Evolutionary conservation across 2,888 invertebrate genomes (phyloP), one percentile per base, ranked within the genome.

Genomic region (Vanessa cardui): DNA sequence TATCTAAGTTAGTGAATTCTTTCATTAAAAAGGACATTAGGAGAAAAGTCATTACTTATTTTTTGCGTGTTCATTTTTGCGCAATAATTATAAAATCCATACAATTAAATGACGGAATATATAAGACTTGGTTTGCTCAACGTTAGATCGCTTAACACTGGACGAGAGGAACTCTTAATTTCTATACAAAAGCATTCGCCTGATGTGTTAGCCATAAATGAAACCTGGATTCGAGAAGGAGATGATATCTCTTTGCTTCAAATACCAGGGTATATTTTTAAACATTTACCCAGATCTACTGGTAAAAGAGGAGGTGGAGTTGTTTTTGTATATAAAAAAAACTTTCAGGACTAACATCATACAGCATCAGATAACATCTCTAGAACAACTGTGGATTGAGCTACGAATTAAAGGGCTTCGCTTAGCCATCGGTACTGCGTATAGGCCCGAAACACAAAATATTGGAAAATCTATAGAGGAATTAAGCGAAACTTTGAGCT

Each of bases 341-440:
- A 67, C 50, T 39, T 72, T n/a, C 33, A 49, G 31, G 12, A 58
- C 49, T n/a, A 49, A 62, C 6, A 44, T 60, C 15, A 45, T 21
- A 16, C 61, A 58, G 7, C 72, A 72, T 39, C 66, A 61, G 1
- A 16, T 3, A 16, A 64, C 71, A 9, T n/a, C 12, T 0, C n/a
- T 70, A 15, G 74, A 72, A 64, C 74, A 74, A 31, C 8, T 72
- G 9, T 74, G 74, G 73, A 12, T 71, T 16, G 71, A 71, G n/a
- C 20, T 69, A 9, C 21, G 50, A 46, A 18, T 71, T 9, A 63
- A 52, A 2, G 70, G 71, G 6, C 45, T 52, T 12, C 66, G 33
- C 4, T 7, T 72, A 12, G 70, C 69, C 9, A 21, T 69, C 12
- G 67, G 67, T 16, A 70, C 70, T 4, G 69, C 61, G 2, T 70